Base-by-base conservation (phyloP, 2,888 invertebrate species). In the Drosophila borealis region DNA sequence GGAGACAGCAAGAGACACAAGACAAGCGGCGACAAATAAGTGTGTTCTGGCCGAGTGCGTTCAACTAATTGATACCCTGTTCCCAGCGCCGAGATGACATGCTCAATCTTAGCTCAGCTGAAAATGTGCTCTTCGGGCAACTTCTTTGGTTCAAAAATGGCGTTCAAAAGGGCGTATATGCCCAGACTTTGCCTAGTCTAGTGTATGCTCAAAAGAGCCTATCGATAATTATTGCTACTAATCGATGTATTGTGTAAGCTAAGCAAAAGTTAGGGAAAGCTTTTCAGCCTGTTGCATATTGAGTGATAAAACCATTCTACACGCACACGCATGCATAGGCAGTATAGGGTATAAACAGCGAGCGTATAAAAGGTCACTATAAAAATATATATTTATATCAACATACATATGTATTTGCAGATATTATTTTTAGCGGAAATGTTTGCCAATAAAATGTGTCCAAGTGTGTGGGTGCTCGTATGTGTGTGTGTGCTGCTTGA, bases 341-440 rank as follows among this genome's bases (percentile, higher is more conserved):
- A 11, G 51, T 25, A 4, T 39, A 39, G 51, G 51, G 39, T 39
- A 51, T 39, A 29, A 4, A 39, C 51, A 51, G 25, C 37, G 14
- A 39, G 6, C 51, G 8, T 39, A 39, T 39, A 37, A 25, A 37
- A 57, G 25, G 50, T 62, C 19, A 39, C 55, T 61, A 51, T 72
- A 45, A 48, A 75, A 59, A 62, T 44, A 70, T 44, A 70, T 70
- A 34, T 45, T 44, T 50, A 61, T 33, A 36, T 62, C 29, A 29
- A 29, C 29, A 41, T 53, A 34, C 39, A 54, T 25, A 37, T 55
- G 21, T 44, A 55, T 21, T 44, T 34, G 21, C 21, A 34, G 33
- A 41, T 39, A 29, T 53, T 55, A 19, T 45, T 66, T 54, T 29
- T 57, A 36, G 25, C 54, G 64, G 64, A 75, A 61, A 71, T 71